These are phyloP conservation scores for Chloropsis cyanopogon DNA, from an alignment of 2,113 vertebrate species.

Conservation along the genomic window DNA sequence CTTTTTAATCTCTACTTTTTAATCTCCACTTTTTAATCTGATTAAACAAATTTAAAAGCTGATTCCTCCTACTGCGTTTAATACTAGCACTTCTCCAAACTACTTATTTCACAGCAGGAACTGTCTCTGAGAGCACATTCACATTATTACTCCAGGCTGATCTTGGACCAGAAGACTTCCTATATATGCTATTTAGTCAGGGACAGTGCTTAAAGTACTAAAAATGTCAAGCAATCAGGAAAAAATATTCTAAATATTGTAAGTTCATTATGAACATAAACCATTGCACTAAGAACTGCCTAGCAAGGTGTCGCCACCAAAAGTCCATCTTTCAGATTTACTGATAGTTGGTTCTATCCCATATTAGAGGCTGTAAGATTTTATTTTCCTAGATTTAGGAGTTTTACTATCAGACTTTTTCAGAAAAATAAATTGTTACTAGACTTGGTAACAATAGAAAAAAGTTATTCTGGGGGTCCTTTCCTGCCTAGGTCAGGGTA, in stretches of 20 bases:
- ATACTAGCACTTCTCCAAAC: constrained; percentile 66
- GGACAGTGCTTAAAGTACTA: not conserved
- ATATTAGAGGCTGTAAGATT: not conserved
- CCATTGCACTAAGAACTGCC: not conserved
- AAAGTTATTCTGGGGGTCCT: not conserved
- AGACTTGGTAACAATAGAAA: not conserved
- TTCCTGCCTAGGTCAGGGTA: not conserved
- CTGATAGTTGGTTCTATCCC: not conserved
- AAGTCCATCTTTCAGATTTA: constrained; percentile 4
- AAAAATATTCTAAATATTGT: not conserved
- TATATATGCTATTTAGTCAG: constrained; percentile 6
- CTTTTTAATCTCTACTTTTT: constrained; percentile 70
- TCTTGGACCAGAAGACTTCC: constrained; percentile 54
- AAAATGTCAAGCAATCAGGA: not conserved
- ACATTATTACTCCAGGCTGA: constrained; percentile 67
- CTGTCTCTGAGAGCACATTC: constrained; percentile 65
- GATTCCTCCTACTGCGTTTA: constrained; percentile 66
- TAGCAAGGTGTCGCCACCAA: not conserved
- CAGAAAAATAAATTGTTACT: not conserved
- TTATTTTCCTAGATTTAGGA: not conserved
- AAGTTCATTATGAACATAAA: constrained; percentile 34
- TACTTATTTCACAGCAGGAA: constrained; percentile 72
- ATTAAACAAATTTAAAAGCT: constrained; percentile 72
- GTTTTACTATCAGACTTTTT: not conserved
- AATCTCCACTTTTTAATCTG: constrained; percentile 72